A percentile compares a stretch with the other conserved stretches of the same genome.
These are phyloP conservation scores for Calcarius ornatus DNA, from an alignment of 2,113 vertebrate genomes.

Conservation along the genomic window DNA sequence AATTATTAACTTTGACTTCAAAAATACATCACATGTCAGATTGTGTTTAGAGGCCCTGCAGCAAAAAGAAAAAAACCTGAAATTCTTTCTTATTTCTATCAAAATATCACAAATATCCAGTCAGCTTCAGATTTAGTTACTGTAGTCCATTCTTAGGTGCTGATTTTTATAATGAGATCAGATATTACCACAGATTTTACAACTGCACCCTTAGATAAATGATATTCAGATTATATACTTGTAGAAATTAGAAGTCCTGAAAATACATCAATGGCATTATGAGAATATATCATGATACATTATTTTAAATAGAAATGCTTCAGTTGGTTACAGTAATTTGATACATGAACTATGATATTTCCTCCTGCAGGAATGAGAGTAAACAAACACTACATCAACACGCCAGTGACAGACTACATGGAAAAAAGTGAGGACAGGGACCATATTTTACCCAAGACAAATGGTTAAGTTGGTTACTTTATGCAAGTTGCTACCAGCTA, in stretches of 20 bases:
- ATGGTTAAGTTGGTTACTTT: constrained; percentile 74
- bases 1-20: constrained; percentile 84
- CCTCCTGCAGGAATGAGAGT: constrained; percentile 65
- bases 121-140: constrained; percentile 73
- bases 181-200: constrained; percentile 36
- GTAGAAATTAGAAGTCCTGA: constrained; percentile 51
- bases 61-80: constrained; percentile 66
- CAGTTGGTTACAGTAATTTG: constrained; percentile 75
- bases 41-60: constrained; percentile 77
- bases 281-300: constrained; percentile 51
- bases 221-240: constrained; percentile 57
- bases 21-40: constrained; percentile 79
- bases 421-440: constrained; percentile 62
- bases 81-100: constrained; percentile 76
- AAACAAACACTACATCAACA: constrained; percentile 77
- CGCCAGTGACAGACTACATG: constrained; percentile 58
- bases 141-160: constrained; percentile 55
- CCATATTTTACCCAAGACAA: constrained; percentile 76
- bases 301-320: constrained; percentile 75
- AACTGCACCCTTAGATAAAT: constrained; percentile 21
- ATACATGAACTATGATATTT: constrained; percentile 73
- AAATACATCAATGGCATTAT: constrained; percentile 55
- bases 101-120: constrained; percentile 72
- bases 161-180: constrained; percentile 66
- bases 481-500: constrained; percentile 68